Evolutionary conservation across 2,888 invertebrate species (phyloP).

Genomic region (Laothoe populi): DNA sequence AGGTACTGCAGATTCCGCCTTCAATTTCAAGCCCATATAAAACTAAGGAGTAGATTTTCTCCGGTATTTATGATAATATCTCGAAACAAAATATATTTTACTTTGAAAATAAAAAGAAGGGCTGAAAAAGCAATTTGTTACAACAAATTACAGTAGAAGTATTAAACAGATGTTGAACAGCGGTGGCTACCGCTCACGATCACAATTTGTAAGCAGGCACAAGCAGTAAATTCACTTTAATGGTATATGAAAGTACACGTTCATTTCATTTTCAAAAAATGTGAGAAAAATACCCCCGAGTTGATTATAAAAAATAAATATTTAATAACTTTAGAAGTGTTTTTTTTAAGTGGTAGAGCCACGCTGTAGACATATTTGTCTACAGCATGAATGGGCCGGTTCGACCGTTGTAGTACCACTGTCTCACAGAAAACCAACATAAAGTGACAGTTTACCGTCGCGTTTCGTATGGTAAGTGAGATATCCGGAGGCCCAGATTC

Average conservation of each 20-base stretch:
- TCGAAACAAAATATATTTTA: neutral
- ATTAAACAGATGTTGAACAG: conserved; percentile 52
- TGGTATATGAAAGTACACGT: conserved; percentile 6
- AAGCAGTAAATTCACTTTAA: conserved; percentile 27
- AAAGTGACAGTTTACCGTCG: too few relatives aligned
- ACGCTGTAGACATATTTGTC: too few relatives aligned
- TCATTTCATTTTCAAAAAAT: neutral
- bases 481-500: too few relatives aligned
- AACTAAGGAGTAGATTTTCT: neutral
- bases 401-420: too few relatives aligned
- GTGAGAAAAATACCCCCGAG: neutral
- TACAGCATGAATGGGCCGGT: too few relatives aligned
- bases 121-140: conserved; percentile 44
- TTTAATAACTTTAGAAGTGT: too few relatives aligned
- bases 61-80: neutral
- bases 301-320: too few relatives aligned
- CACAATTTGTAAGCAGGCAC: conserved; percentile 44
- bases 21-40: neutral
- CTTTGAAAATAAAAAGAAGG: conserved; percentile 12
- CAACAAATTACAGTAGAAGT: conserved; percentile 49
- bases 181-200: conserved; percentile 39
- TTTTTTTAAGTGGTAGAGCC: too few relatives aligned
- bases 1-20: too few relatives aligned
- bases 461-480: too few relatives aligned
- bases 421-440: too few relatives aligned